Evolutionary conservation across 2,888 invertebrate genomes (phyloP).

Genomic region (Galerucella pusilla): DNA sequence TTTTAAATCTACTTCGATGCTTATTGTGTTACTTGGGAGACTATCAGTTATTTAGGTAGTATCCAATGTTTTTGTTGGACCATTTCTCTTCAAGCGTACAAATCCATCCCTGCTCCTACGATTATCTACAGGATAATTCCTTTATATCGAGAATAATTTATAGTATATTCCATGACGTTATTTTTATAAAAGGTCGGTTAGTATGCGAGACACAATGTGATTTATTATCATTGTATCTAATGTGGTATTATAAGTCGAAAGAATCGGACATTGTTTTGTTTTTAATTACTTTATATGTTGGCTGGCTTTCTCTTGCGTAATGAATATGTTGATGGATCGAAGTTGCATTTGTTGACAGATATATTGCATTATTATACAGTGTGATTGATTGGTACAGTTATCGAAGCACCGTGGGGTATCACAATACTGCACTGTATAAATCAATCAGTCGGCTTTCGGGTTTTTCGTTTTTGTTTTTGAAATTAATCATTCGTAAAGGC

Average conservation of each 20-base stretch:
- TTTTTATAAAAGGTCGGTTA: slow-evolving; percentile 38
- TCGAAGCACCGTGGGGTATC: slow-evolving; percentile 27
- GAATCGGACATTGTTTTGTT: slow-evolving; percentile 46
- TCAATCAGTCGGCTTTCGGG: slow-evolving; percentile 1
- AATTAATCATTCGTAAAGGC: neutral
- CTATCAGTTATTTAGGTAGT: no score
- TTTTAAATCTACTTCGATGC: no score
- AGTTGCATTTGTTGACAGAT: slow-evolving; percentile 40
- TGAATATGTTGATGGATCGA: slow-evolving; percentile 41
- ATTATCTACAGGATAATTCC: slow-evolving; percentile 47
- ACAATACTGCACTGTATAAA: slow-evolving; percentile 19
- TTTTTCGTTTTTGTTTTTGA: neutral
- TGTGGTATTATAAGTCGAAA: slow-evolving; percentile 36
- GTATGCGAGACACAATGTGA: slow-evolving; percentile 39
- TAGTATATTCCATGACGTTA: slow-evolving; percentile 42
- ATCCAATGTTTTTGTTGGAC: no score
- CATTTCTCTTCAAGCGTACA: neutral
- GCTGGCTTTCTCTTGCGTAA: slow-evolving; percentile 40
- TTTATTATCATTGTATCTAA: slow-evolving; percentile 44
- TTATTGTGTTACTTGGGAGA: no score
- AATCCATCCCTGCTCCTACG: slow-evolving; percentile 13
- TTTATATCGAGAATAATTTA: slow-evolving; percentile 45
- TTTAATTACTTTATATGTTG: slow-evolving; percentile 36
- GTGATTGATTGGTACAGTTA: slow-evolving; percentile 32
- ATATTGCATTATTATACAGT: slow-evolving; percentile 36